Percentiles rank a stretch among this genome's conserved stretches.
Conservation (phyloP, 1,140 invertebrate species). For the Nebria ingens region DNA sequence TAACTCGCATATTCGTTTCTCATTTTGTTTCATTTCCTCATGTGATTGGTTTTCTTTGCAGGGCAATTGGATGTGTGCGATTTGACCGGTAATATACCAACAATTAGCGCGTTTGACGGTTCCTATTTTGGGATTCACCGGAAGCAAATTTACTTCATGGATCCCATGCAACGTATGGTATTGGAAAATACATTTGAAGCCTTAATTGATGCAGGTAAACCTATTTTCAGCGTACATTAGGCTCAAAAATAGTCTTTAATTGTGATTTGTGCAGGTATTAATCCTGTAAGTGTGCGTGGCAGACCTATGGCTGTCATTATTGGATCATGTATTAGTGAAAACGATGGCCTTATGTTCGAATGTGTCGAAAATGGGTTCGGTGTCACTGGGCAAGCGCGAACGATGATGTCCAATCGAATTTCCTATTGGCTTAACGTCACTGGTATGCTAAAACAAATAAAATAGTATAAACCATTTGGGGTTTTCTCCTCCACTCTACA, state of each 20-base stretch:
- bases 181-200: constrained; percentile 37
- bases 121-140: constrained; percentile 38
- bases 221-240: neutral
- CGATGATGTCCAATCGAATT: constrained; percentile 57
- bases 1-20: neutral
- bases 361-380: constrained; percentile 42
- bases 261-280: constrained; percentile 43
- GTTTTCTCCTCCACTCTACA: no score
- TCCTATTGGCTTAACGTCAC: constrained; percentile 54
- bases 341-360: constrained; percentile 34
- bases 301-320: constrained; percentile 58
- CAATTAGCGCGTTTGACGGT: constrained; percentile 28
- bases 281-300: constrained; percentile 47
- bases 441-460: constrained; percentile 30
- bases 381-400: constrained; percentile 51
- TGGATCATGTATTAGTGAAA: constrained; percentile 54
- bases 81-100: constrained; percentile 40
- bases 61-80: neutral
- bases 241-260: neutral
- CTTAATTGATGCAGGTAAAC: constrained; percentile 36
- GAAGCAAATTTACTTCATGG: constrained; percentile 34
- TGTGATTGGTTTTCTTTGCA: neutral
- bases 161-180: constrained; percentile 35
- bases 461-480: neutral
- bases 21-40: neutral